Base-by-base conservation (phyloP, 2,113 vertebrate species). In the Varanus salvator region DNA sequence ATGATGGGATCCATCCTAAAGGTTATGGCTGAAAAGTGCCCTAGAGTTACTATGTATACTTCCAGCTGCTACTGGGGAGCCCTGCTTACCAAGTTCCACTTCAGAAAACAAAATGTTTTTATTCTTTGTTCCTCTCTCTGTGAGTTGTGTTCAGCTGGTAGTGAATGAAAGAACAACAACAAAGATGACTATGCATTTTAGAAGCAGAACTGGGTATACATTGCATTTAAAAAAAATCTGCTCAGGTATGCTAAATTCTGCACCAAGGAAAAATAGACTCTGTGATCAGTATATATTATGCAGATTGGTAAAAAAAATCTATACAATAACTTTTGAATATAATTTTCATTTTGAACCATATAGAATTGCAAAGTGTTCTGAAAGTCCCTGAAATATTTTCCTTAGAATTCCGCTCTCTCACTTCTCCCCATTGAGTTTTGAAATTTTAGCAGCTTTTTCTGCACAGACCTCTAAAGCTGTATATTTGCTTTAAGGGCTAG, bases 1-100 rank as follows among this genome's bases (percentile, higher is more conserved):
- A 82, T 90, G 89, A 2, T 34, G 21, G 64, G 74, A 60, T 57
- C 23, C 90, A 60, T 57, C 23, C 90, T 84, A 38, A 57, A 88
- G 66, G 6, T 84, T 78, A 87, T 48, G 44, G 44, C 11, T 71
- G 27, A 71, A 57, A 50, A 0, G 12, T n/a, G 60, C 25, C 84
- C 17, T 17, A 6, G 60, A 94, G 15, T 12, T 17, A 80, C 2
- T 3, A 0, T 4, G 23, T 78, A 87, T 23, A 5, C 71, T 88
- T 19, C 89, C 48, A 90, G 57, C 50, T 76, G 15, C 1, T 2
- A 48, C 57, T 48, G 54, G 14, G 78, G 85, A 69, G 38, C 29
- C 0, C 1, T 69, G 86, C 66, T 66, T 27, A 1, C 23, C 0
- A 1, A 78, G 1, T 48, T 72, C 54, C 88, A 76, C 64, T 60